phyloP scores from a whole-genome alignment of 2,888 invertebrate species.

The Chymomyza caudatula region DNA sequence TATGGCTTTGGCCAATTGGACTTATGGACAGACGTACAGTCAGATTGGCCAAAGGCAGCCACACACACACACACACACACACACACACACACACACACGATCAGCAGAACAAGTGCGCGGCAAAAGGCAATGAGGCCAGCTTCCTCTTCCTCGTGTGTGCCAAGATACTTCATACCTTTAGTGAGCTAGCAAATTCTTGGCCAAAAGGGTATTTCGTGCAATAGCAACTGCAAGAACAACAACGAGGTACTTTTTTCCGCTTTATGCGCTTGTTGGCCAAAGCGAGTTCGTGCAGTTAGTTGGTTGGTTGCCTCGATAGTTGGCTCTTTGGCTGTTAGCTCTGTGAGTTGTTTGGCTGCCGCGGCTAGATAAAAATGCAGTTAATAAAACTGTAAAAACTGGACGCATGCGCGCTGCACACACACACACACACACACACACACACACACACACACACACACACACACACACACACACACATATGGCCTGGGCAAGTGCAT shows the following conservation, averaged over 20 bases:
- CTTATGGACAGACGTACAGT: not conserved
- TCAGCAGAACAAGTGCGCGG: constrained; percentile 44
- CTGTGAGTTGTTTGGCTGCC: constrained; percentile 29
- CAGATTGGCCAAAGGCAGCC: not conserved
- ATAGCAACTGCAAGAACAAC: constrained; percentile 37
- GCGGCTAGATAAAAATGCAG: constrained; percentile 72
- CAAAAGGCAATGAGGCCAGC: constrained; percentile 39
- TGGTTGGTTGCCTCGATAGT: not conserved
- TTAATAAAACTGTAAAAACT: constrained; percentile 76
- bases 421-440: constrained; percentile 15
- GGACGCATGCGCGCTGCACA: constrained; percentile 74
- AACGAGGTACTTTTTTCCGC: constrained; percentile 52
- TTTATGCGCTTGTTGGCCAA: constrained; percentile 46
- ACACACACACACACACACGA: not conserved
- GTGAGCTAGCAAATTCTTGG: constrained; percentile 55
- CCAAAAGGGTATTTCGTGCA: constrained; percentile 72
- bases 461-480: constrained; percentile 16
- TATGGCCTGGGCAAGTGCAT: constrained; percentile 52
- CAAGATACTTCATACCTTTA: constrained; percentile 43
- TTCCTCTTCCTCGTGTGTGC: constrained; percentile 44
- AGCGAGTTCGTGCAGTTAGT: constrained; percentile 70
- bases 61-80: not conserved
- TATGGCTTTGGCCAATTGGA: constrained; percentile 12
- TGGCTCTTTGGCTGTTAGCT: not conserved
- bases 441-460: constrained; percentile 15